These are phyloP conservation scores for Harpagifer antarcticus DNA, from an alignment of 2,797 vertebrate species.

Conservation along the genomic window DNA sequence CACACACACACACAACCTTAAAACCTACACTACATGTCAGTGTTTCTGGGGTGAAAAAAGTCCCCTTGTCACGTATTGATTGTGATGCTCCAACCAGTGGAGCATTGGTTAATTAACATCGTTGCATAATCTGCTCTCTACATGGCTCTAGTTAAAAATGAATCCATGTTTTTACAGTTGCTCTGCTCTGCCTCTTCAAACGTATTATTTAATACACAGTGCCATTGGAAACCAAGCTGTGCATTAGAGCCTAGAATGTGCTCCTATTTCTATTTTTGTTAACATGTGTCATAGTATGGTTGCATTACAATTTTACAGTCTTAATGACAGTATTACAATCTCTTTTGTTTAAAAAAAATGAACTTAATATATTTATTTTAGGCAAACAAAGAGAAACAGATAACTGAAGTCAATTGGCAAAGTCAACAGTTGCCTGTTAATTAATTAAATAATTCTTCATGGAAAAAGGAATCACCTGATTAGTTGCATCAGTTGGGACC, in stretches of 20 bases:
- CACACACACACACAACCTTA: too few species aligned
- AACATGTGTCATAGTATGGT: too few species aligned
- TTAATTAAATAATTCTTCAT: conserved; percentile 7
- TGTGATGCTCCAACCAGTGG: conserved; percentile 9
- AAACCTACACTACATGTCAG: too few species aligned
- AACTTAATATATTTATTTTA: too few species aligned
- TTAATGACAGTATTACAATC: neutral
- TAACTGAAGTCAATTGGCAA: neutral
- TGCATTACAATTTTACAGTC: neutral
- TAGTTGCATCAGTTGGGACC: conserved; percentile 35
- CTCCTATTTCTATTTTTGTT: neutral
- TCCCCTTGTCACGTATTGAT: neutral
- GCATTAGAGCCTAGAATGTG: neutral
- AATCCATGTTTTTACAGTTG: conserved; percentile 9
- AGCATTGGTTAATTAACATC: conserved; percentile 48
- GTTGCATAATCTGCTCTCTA: conserved; percentile 47
- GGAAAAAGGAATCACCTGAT: conserved; percentile 16
- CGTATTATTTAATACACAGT: conserved; percentile 14
- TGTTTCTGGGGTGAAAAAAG: neutral
- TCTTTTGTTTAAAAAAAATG: too few species aligned
- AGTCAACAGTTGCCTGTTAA: neutral
- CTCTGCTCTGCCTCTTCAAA: conserved; percentile 12
- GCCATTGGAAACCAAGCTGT: neutral
- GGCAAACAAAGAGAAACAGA: neutral
- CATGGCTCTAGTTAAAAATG: conserved; percentile 31